Base-by-base conservation (phyloP, 2,797 vertebrate species). In the Gastrophryne carolinensis region DNA sequence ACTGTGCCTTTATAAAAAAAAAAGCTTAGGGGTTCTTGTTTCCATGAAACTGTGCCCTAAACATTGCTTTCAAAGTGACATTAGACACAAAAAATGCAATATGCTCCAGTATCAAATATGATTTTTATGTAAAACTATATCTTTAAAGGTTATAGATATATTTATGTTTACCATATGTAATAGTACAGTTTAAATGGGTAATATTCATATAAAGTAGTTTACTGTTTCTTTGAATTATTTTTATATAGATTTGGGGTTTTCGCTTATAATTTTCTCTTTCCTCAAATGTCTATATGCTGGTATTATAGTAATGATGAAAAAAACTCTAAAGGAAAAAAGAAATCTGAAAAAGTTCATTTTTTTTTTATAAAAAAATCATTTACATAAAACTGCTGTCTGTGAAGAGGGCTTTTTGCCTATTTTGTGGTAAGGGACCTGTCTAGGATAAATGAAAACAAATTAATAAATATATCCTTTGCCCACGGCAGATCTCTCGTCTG, bases 181-280 rank as follows among this genome's bases (percentile, higher is more conserved):
- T 68, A 27, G 23, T 54, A 19, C 15, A 30, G 23, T 35, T 29
- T 29, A 39, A 52, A 26, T 68, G 23, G n/a, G 11, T 49, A 21
- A 35, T 66, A 30, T 66, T 30, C 47, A 52, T 29, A 47, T 19
- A 64, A 34, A 8, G n/a, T 52, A 23, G 47, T 52, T 66, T 52
- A 66, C 30, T 67, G 53, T 56, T 56, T 29, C 23, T 54, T 56
- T n/a, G 15, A 56, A 17, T 7, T 30, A 13, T 56, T 30, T 30
- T 15, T n/a, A 29, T 56, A 17, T 47, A 21, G 44, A 17, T 47
- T 47, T 39, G 6, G 17, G 17, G 1, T 47, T 19, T 17, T 21
- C 10, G 3, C n/a, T 47, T 47, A 17, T 19, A 19, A 5, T 8
- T 19, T 2, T 44, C 3, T 47, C 44, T 47, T 34, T 21, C 10